phyloP scores from a whole-genome alignment of 1,140 invertebrate species.

The Orius insidiosus region DNA sequence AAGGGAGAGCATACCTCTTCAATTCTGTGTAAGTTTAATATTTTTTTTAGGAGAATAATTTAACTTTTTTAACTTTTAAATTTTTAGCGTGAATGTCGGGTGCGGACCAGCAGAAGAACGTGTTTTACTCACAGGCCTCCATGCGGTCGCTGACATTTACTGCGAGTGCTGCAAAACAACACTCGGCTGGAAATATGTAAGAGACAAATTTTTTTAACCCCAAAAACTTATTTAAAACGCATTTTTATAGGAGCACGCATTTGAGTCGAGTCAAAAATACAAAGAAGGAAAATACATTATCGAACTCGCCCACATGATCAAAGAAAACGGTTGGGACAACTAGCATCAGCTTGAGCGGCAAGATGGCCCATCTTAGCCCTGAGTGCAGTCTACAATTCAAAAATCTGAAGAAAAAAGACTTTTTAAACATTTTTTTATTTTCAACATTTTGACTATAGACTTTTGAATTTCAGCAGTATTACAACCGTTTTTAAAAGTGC shows the following conservation, averaged over 20 bases:
- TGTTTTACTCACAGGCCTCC: conserved; percentile 91
- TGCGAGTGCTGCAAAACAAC: conserved; percentile 99
- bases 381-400: neutral
- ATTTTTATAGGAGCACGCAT: conserved; percentile 87
- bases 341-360: conserved; percentile 11
- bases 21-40: conserved; percentile 99
- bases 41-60: conserved; percentile 4
- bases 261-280: conserved; percentile 99
- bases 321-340: conserved; percentile 94
- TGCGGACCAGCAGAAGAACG: conserved; percentile 97
- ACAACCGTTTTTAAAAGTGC: neutral
- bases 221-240: conserved; percentile 7
- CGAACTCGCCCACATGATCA: conserved; percentile 99
- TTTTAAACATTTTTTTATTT: conserved; percentile 2
- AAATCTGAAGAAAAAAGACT: neutral
- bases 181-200: conserved; percentile 99
- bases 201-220: conserved; percentile 25
- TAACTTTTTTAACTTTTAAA: conserved; percentile 7
- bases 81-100: conserved; percentile 91
- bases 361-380: neutral
- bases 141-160: conserved; percentile 98
- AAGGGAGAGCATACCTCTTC: conserved; percentile 98
- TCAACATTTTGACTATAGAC: neutral
- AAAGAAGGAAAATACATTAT: conserved; percentile 99
- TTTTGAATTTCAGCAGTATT: neutral